phyloP scores from a whole-genome alignment of 1,140 invertebrate species.

The Elysia chlorotica region DNA sequence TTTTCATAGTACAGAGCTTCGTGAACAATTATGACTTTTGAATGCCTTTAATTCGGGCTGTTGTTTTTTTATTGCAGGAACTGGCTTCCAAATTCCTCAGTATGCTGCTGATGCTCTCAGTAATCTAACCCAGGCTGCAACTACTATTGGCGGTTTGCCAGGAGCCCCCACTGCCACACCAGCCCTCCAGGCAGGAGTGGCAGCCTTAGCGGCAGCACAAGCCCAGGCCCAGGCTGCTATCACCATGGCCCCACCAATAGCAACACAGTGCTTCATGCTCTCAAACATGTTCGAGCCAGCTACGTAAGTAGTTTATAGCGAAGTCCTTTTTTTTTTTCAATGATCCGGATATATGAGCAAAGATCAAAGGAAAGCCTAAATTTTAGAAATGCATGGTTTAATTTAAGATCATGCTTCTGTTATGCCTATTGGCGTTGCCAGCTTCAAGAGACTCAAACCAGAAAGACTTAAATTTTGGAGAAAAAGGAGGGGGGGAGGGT shows the following conservation, averaged over 20 bases:
- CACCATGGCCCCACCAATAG: conserved; percentile 79
- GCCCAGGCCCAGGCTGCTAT: conserved; percentile 21
- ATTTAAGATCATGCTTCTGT: too few species aligned
- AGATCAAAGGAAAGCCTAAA: too few species aligned
- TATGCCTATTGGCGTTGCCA: too few species aligned
- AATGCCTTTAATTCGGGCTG: background rate
- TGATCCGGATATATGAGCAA: background rate
- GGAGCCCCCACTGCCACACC: background rate
- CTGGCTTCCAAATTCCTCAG: conserved; percentile 87
- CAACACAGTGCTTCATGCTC: conserved; percentile 98
- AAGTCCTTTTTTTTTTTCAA: background rate
- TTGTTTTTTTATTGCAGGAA: conserved; percentile 43
- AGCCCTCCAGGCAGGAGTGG: conserved; percentile 7
- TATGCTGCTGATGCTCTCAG: conserved; percentile 88
- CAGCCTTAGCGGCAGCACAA: conserved; percentile 17
- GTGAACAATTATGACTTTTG: background rate
- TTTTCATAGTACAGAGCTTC: too few species aligned
- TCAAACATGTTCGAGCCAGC: conserved; percentile 99
- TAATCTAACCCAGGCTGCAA: conserved; percentile 21
- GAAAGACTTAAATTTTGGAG: too few species aligned
- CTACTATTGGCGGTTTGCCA: conserved; percentile 12
- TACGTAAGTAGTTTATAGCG: conserved; percentile 56
- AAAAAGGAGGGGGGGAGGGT: too few species aligned
- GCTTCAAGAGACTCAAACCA: too few species aligned
- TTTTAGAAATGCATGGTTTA: too few species aligned